Evolutionary conservation across 2,888 invertebrate genomes (phyloP).

Genomic region (Hyles lineata): DNA sequence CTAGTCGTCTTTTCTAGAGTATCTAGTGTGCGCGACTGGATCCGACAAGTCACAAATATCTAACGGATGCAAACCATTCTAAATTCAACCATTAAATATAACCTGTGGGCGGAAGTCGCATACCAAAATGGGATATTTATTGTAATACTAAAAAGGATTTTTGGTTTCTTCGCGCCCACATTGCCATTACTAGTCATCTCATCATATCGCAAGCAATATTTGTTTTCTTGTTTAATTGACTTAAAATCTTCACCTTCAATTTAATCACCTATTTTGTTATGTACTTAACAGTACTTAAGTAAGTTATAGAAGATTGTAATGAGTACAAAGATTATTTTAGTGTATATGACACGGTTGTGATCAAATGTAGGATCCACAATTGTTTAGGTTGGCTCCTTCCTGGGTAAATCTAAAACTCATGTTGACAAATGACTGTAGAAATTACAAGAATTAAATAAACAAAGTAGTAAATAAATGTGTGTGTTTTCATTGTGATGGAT

Average conservation of each 20-base stretch:
- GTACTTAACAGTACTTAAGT: constrained; percentile 10
- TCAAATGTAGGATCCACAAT: constrained; percentile 1
- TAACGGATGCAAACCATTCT: constrained; percentile 40
- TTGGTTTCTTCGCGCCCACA: constrained; percentile 12
- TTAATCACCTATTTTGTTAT: not conserved
- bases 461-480: not conserved
- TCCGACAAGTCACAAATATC: constrained; percentile 62
- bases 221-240: not conserved
- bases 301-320: constrained; percentile 12
- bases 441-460: constrained; percentile 4
- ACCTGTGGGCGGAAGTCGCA: not conserved
- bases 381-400: not conserved
- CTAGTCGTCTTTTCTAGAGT: constrained; percentile 72
- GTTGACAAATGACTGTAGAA: constrained; percentile 14
- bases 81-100: not conserved
- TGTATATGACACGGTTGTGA: constrained; percentile 24
- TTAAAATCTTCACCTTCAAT: not conserved
- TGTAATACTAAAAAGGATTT: not conserved
- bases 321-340: constrained; percentile 27
- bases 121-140: constrained; percentile 6
- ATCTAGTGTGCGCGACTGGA: constrained; percentile 67
- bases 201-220: constrained; percentile 22
- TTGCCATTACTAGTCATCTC: constrained; percentile 26
- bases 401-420: not conserved
- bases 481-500: not conserved